Conservation (phyloP, 2,797 vertebrate species). For the Bryconaethiops microstoma region DNA sequence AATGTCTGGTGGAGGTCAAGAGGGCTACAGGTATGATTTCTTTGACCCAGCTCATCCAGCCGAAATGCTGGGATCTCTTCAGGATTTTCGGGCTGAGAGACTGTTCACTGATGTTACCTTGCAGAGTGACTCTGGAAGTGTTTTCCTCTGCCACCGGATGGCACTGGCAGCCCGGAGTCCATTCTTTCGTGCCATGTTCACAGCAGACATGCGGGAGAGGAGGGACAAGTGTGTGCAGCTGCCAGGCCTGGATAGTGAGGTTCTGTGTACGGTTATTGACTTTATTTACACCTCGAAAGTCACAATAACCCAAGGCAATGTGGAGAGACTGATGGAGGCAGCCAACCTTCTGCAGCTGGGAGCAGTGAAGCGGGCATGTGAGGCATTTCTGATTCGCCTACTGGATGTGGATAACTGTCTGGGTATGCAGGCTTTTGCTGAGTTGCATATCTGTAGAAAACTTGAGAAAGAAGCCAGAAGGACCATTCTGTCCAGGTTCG, state of each 20-base stretch:
- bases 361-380: constrained; percentile 72
- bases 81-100: constrained; percentile 68
- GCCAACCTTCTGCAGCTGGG: constrained; percentile 79
- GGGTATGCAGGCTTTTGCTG: constrained; percentile 80
- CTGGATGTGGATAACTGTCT: constrained; percentile 81
- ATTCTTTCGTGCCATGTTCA: constrained; percentile 87
- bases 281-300: constrained; percentile 81
- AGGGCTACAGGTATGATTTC: constrained; percentile 57
- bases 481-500: constrained; percentile 82
- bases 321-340: constrained; percentile 79
- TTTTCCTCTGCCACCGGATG: constrained; percentile 81
- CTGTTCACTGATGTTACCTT: constrained; percentile 58
- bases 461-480: constrained; percentile 79
- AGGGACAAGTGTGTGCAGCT: constrained; percentile 45
- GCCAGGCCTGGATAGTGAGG: constrained; percentile 68
- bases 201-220: constrained; percentile 76
- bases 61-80: constrained; percentile 70
- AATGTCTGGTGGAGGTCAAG: constrained; percentile 74
- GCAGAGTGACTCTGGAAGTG: not conserved
- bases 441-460: constrained; percentile 77
- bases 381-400: constrained; percentile 81
- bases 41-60: not conserved
- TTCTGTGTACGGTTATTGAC: constrained; percentile 79
- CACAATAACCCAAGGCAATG: constrained; percentile 78
- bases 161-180: constrained; percentile 81